These are phyloP conservation scores for Drosophila buzzatii DNA, from an alignment of 2,888 invertebrate genomes.

Conservation along the genomic window DNA sequence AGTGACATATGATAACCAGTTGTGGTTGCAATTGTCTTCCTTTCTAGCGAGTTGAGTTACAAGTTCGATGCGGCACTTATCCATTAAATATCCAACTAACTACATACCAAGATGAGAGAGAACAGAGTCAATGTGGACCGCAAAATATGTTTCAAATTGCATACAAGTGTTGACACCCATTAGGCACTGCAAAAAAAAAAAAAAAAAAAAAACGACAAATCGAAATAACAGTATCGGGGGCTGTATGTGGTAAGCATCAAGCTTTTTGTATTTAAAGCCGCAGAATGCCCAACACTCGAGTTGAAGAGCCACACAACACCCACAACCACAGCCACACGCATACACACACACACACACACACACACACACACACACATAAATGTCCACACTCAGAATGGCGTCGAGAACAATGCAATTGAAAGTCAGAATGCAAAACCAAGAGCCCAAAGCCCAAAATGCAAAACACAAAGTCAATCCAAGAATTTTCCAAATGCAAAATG, in stretches of 20 bases:
- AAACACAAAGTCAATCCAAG: conserved; percentile 57
- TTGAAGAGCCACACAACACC: conserved; percentile 25
- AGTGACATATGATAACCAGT: conserved; percentile 72
- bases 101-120: conserved; percentile 7
- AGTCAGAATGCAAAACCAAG: conserved; percentile 56
- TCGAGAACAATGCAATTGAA: conserved; percentile 75
- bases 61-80: conserved; percentile 16
- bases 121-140: conserved; percentile 31
- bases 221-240: conserved; percentile 38
- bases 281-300: conserved; percentile 70
- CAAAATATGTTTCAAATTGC: conserved; percentile 75
- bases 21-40: conserved; percentile 47
- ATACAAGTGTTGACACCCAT: conserved; percentile 76
- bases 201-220: conserved; percentile 18
- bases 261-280: conserved; percentile 78
- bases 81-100: conserved; percentile 17
- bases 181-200: conserved; percentile 42
- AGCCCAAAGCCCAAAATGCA: conserved; percentile 55
- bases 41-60: conserved; percentile 16
- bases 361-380: neutral
- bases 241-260: conserved; percentile 38
- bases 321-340: conserved; percentile 13
- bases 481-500: conserved; percentile 64
- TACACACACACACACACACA: conserved; percentile 5
- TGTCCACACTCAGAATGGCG: conserved; percentile 5